Conservation (phyloP, 2,797 vertebrate species). For the Brachymystax lenok region DNA sequence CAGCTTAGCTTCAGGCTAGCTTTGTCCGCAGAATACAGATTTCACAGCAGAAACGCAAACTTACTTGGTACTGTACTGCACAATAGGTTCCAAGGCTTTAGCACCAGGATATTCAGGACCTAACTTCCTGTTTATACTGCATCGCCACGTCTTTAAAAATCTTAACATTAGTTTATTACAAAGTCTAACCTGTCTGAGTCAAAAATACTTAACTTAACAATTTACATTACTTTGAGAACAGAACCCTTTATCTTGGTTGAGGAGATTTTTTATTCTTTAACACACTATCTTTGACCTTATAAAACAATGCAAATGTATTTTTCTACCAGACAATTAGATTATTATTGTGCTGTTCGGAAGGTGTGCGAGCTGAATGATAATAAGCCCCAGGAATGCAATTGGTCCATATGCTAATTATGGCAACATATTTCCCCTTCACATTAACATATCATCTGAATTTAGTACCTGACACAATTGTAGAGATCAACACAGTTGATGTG, state of each 20-base stretch:
- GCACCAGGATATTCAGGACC: background rate
- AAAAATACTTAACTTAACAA: slow-evolving; percentile 25
- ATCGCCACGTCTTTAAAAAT: background rate
- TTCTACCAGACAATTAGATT: slow-evolving; percentile 74
- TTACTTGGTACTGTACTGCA: slow-evolving; percentile 8
- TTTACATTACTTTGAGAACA: slow-evolving; percentile 47
- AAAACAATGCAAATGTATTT: slow-evolving; percentile 56
- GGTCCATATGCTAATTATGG: slow-evolving; percentile 81
- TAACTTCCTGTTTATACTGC: background rate
- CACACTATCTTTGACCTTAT: slow-evolving; percentile 68
- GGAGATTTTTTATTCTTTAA: slow-evolving; percentile 39
- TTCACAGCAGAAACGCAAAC: slow-evolving; percentile 9
- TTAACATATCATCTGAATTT: slow-evolving; percentile 84
- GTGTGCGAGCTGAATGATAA: slow-evolving; percentile 69
- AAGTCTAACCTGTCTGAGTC: slow-evolving; percentile 1
- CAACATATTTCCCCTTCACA: slow-evolving; percentile 72
- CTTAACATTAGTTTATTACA: background rate
- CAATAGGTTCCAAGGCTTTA: slow-evolving; percentile 1
- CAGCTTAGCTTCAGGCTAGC: slow-evolving; percentile 36
- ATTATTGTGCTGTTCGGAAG: slow-evolving; percentile 69
- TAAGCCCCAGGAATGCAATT: slow-evolving; percentile 70
- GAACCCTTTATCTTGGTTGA: slow-evolving; percentile 43
- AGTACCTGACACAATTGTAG: slow-evolving; percentile 78
- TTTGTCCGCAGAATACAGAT: slow-evolving; percentile 26
- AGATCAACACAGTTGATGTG: slow-evolving; percentile 74